A percentile compares a stretch with the other conserved stretches of the same genome.
These are phyloP conservation scores for Choloepus didactylus DNA, from an alignment of 2,797 vertebrate genomes.

Conservation along the genomic window DNA sequence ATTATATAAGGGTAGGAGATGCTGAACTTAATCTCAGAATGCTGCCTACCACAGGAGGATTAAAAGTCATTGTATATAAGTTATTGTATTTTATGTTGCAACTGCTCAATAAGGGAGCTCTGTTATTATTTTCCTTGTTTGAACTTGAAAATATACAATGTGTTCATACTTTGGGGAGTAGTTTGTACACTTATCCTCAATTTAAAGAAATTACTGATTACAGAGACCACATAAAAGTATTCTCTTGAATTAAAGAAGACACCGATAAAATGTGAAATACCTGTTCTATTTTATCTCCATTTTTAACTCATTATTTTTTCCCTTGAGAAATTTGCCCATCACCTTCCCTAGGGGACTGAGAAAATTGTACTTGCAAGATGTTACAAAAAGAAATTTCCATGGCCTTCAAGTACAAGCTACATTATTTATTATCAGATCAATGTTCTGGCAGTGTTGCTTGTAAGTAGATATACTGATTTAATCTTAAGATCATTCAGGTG, in stretches of 20 bases:
- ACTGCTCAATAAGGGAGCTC: background rate
- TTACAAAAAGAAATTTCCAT: conserved; percentile 57
- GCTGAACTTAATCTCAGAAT: background rate
- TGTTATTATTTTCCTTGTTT: background rate
- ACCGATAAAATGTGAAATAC: conserved; percentile 13
- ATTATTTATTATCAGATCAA: conserved; percentile 76
- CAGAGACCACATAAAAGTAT: background rate
- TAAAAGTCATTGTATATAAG: background rate
- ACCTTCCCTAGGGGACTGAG: conserved; percentile 48
- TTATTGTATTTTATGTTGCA: background rate
- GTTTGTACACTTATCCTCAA: background rate
- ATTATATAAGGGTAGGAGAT: background rate
- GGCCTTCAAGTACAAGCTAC: conserved; percentile 64
- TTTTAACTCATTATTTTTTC: conserved; percentile 73
- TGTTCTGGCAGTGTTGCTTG: conserved; percentile 67
- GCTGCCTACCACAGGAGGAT: background rate
- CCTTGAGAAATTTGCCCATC: conserved; percentile 64
- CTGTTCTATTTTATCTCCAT: conserved; percentile 9
- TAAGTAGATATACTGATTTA: conserved; percentile 71
- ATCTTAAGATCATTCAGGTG: conserved; percentile 67
- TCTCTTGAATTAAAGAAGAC: conserved; percentile 57
- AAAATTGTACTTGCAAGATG: conserved; percentile 57
- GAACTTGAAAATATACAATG: background rate
- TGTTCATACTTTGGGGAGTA: background rate
- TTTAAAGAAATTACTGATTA: conserved; percentile 50